These are phyloP conservation scores for Willisornis vidua DNA, from an alignment of 2,113 vertebrate genomes.

Conservation along the genomic window DNA sequence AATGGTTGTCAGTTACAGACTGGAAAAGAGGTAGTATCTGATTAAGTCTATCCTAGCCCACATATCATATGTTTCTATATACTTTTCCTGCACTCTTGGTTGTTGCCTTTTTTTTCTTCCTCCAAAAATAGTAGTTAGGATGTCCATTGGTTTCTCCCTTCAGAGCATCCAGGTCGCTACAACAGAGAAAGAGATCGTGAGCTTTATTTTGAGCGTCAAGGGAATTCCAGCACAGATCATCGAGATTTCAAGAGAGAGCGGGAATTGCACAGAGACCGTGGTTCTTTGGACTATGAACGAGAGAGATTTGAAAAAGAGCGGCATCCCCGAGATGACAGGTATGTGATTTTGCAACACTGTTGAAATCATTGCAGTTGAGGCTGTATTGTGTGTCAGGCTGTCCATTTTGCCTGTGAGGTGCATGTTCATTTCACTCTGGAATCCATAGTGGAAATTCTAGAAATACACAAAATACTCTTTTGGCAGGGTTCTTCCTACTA, in stretches of 20 bases:
- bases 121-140: not conserved
- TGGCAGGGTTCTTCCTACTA: slow-evolving; percentile 73
- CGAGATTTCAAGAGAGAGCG: slow-evolving; percentile 90
- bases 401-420: not conserved
- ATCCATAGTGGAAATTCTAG: not conserved
- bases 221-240: slow-evolving; percentile 84
- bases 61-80: not conserved
- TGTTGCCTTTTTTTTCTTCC: not conserved
- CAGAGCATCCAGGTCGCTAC: slow-evolving; percentile 87
- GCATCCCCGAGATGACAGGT: slow-evolving; percentile 90
- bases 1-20: not conserved
- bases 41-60: not conserved
- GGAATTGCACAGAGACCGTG: slow-evolving; percentile 80
- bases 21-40: not conserved
- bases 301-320: slow-evolving; percentile 91
- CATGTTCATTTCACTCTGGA: not conserved
- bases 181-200: slow-evolving; percentile 86
- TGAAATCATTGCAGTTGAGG: not conserved
- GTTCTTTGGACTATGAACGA: slow-evolving; percentile 85
- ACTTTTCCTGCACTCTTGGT: not conserved
- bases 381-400: not conserved
- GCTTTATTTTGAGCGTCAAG: slow-evolving; percentile 87
- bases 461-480: not conserved
- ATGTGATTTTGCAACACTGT: rapidly evolving
- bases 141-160: slow-evolving; percentile 12